Percentiles rank a stretch among this genome's conserved stretches.
Evolutionary conservation across 2,797 vertebrate genomes (phyloP).

Genomic region (Enteromius argenteus): DNA sequence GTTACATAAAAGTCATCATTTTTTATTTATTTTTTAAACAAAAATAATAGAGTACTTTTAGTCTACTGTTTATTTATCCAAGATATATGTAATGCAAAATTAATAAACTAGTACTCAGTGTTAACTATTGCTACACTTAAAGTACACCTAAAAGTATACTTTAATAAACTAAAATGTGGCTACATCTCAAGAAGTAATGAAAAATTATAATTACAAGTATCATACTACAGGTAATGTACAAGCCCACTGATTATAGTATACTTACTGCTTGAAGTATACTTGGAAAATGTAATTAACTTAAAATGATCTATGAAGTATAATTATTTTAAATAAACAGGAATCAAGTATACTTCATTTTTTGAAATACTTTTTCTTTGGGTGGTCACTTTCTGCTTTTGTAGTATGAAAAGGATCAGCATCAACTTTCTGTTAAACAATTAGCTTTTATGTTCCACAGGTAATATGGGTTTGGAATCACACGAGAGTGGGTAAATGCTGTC

Average conservation of each 20-base stretch:
- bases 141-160: neutral
- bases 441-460: neutral
- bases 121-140: neutral
- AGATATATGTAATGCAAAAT: neutral
- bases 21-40: neutral
- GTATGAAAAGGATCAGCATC: neutral
- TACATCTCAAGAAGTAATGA: neutral
- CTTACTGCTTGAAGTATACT: neutral
- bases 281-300: neutral
- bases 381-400: neutral
- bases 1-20: neutral
- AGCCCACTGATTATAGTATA: neutral
- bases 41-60: neutral
- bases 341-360: neutral
- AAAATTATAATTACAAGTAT: neutral
- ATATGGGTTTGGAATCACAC: constrained; percentile 23
- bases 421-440: constrained; percentile 10
- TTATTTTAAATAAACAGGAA: neutral
- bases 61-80: neutral
- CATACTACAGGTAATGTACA: neutral
- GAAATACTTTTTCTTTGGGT: neutral
- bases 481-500: neutral
- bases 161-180: neutral
- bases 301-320: neutral
- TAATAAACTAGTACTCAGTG: neutral